Evolutionary conservation across 2,888 invertebrate genomes (phyloP).

Genomic region (Rhogogaster chlorosoma): DNA sequence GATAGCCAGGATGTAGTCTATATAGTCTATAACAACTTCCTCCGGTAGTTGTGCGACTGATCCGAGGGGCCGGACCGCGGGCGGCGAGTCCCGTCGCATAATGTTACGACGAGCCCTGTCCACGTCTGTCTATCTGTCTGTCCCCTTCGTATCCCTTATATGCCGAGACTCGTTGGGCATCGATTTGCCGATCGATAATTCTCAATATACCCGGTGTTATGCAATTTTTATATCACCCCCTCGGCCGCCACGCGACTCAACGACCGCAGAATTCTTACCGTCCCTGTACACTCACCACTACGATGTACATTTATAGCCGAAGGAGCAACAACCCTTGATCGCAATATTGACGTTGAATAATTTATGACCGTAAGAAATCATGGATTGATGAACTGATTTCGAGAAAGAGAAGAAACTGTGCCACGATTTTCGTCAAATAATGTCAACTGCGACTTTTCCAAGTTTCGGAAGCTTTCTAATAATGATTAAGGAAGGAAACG

Average conservation of each 20-base stretch:
- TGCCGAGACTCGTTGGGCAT: slow-evolving; percentile 55
- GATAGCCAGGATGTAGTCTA: slow-evolving; percentile 71
- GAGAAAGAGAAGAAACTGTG: no score
- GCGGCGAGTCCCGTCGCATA: slow-evolving; percentile 51
- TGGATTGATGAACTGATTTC: no score
- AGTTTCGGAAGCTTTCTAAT: not conserved
- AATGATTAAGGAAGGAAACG: not conserved
- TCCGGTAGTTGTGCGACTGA: slow-evolving; percentile 66
- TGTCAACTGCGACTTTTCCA: not conserved
- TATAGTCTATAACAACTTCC: slow-evolving; percentile 74
- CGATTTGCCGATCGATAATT: slow-evolving; percentile 71
- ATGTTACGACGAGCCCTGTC: slow-evolving; percentile 46
- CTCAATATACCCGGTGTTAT: slow-evolving; percentile 62
- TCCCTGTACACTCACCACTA: not conserved
- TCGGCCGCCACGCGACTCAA: not conserved
- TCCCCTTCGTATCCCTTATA: slow-evolving; percentile 33
- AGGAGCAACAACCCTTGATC: not conserved
- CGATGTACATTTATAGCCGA: not conserved
- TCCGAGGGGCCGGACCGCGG: slow-evolving; percentile 65
- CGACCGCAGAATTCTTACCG: slow-evolving; percentile 15
- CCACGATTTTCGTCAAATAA: not conserved
- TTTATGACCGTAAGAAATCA: no score
- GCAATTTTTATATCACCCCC: slow-evolving; percentile 60
- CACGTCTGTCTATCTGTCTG: slow-evolving; percentile 34
- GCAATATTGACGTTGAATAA: not conserved